Conservation (phyloP, 1,140 invertebrate species). For the Ridgeia piscesae region DNA sequence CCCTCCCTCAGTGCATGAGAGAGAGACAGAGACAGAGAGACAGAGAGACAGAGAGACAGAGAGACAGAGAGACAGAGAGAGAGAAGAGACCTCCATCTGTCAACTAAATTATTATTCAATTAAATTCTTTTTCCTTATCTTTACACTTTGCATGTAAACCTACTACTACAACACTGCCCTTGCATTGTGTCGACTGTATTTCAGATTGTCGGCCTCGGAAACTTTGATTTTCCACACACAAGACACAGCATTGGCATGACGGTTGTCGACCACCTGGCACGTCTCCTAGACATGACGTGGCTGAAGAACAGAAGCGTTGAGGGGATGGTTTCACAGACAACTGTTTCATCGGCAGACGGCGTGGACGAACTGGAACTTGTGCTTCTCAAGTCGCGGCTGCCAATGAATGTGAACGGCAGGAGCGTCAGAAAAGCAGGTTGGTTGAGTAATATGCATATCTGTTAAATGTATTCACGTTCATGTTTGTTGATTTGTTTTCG, state of each 20-base stretch:
- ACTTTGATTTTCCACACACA: neutral
- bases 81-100: too few species aligned
- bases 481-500: neutral
- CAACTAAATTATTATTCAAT: too few species aligned
- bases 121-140: too few species aligned
- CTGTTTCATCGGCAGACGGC: neutral
- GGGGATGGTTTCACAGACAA: neutral
- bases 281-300: neutral
- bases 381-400: neutral
- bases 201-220: slow-evolving; percentile 12
- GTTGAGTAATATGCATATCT: too few species aligned
- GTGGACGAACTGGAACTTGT: neutral
- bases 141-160: too few species aligned
- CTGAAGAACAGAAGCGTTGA: neutral
- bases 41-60: too few species aligned
- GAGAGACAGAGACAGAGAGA: too few species aligned
- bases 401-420: slow-evolving; percentile 10
- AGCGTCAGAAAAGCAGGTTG: slow-evolving; percentile 1
- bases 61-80: too few species aligned
- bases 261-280: neutral
- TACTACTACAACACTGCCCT: too few species aligned
- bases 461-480: neutral
- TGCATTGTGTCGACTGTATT: neutral
- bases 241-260: slow-evolving; percentile 10
- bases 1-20: too few species aligned